Evolutionary conservation across 2,797 vertebrate species (phyloP).

Genomic region (Hydrolagus colliei): DNA sequence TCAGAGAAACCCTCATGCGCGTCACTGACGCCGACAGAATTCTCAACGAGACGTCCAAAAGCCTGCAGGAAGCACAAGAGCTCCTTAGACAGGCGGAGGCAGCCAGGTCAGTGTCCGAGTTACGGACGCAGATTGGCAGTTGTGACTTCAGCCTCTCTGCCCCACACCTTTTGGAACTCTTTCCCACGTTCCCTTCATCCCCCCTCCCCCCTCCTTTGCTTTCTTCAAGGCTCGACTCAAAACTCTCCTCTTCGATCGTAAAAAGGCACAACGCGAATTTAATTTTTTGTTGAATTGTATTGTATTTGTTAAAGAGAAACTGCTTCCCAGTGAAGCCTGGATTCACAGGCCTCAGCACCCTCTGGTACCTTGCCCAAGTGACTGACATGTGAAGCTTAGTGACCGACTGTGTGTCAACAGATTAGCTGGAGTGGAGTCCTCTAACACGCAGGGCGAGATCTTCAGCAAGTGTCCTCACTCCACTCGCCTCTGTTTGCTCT

Average conservation of each 20-base stretch:
- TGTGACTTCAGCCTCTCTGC: background rate
- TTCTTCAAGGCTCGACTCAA: background rate
- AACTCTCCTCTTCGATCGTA: background rate
- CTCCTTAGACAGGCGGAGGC: slow-evolving; percentile 59
- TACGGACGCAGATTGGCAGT: background rate
- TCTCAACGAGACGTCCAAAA: slow-evolving; percentile 57
- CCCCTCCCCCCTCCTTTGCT: background rate
- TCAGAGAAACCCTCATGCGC: slow-evolving; percentile 59
- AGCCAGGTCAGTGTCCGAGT: slow-evolving; percentile 55
- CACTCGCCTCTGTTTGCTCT: too few relatives aligned
- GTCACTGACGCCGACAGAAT: slow-evolving; percentile 56
- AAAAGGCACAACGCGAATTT: too few relatives aligned
- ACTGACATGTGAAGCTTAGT: too few relatives aligned
- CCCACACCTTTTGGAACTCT: background rate
- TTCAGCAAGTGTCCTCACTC: too few relatives aligned
- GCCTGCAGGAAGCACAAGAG: slow-evolving; percentile 54
- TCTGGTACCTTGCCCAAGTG: too few relatives aligned
- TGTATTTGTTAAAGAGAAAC: too few relatives aligned
- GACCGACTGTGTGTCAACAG: too few relatives aligned
- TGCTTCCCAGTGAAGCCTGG: too few relatives aligned
- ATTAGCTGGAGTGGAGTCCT: too few relatives aligned
- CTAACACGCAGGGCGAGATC: too few relatives aligned
- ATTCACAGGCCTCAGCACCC: too few relatives aligned
- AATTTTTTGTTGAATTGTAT: too few relatives aligned
- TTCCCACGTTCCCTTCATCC: background rate